Evolutionary conservation across 2,888 invertebrate genomes (phyloP), one percentile per base, ranked within the genome.

Genomic region (Luperina nickerlii): DNA sequence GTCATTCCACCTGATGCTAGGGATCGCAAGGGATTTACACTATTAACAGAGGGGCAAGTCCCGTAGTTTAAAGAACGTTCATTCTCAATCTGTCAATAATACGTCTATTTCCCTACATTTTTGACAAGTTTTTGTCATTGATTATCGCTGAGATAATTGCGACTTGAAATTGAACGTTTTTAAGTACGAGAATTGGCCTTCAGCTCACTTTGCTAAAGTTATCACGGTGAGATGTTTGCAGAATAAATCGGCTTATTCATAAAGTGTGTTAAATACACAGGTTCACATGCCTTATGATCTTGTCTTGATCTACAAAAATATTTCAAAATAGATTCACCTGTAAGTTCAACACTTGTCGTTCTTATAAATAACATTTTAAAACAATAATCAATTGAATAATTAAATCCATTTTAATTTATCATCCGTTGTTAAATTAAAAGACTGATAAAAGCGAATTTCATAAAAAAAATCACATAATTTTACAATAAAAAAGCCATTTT

Each of bases 401-500:
- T 66, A 63, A 79, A 73, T 74, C 48, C 51, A 71, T 86, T 82
- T 78, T 76, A 84, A 85, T 70, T 84, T 76, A 77, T 85, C 78
- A 87, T 82, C 82, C 82, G 87, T 85, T 85, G 67, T 85, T 89
- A 87, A 89, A 88, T 87, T 88, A 92, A 94, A 96, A 96, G 96
- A 96, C 96, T 96, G 96, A 96, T 94, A 93, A 95, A 95, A 96
- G 95, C 96, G 96, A 96, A 96, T 96, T 96, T 95, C 92, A 91
- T 90, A 90, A 92, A 90, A 90, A 84, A 57, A 78, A 87, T 51
- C 89, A 87, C 87, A 90, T 90, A 92, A 90, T 87, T 88, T 87
- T 86, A 90, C 89, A 89, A 88, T 88, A 72, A 63, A 80, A 78
- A 88, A 48, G 20, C 38, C 81, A 81, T 77, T 90, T 88, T 42